Evolutionary conservation across 2,888 invertebrate species (phyloP).

Genomic region (Torymus aiolomorphi): DNA sequence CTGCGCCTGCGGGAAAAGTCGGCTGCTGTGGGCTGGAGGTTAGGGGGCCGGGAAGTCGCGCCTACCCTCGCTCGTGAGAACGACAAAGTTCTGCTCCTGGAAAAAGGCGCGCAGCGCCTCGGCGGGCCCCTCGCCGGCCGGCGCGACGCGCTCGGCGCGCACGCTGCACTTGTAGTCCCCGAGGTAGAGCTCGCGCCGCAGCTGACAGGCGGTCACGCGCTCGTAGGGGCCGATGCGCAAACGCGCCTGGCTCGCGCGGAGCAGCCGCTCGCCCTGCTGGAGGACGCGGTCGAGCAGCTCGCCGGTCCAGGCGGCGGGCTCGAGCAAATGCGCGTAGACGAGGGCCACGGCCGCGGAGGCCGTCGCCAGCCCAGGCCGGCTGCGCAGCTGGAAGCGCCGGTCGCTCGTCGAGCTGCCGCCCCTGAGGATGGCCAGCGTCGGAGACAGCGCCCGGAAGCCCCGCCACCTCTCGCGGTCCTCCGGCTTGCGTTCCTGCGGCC

Average conservation of each 20-base stretch:
- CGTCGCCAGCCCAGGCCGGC: slow-evolving; percentile 67
- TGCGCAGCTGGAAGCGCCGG: slow-evolving; percentile 65
- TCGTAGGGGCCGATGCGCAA: slow-evolving; percentile 60
- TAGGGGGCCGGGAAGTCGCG: no score
- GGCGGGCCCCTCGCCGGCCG: slow-evolving; percentile 24
- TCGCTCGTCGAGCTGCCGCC: slow-evolving; percentile 66
- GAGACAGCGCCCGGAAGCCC: slow-evolving; percentile 61
- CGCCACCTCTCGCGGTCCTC: slow-evolving; percentile 34
- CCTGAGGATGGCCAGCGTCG: slow-evolving; percentile 64
- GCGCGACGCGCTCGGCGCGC: slow-evolving; percentile 66
- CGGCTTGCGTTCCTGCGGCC: not conserved
- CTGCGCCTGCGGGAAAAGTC: slow-evolving; percentile 70
- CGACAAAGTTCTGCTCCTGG: no score
- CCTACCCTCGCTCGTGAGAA: no score
- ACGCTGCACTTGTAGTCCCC: slow-evolving; percentile 67
- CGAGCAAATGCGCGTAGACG: slow-evolving; percentile 65
- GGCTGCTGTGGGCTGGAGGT: no score
- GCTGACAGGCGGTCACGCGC: slow-evolving; percentile 63
- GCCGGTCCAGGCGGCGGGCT: slow-evolving; percentile 66
- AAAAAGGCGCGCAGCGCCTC: no score
- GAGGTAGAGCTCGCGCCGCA: slow-evolving; percentile 69
- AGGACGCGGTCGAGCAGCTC: slow-evolving; percentile 64
- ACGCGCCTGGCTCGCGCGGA: slow-evolving; percentile 62
- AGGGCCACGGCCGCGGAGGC: slow-evolving; percentile 66
- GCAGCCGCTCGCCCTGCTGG: slow-evolving; percentile 68